These are phyloP conservation scores for Drosophila anceps DNA, from an alignment of 2,888 invertebrate genomes.

Conservation along the genomic window DNA sequence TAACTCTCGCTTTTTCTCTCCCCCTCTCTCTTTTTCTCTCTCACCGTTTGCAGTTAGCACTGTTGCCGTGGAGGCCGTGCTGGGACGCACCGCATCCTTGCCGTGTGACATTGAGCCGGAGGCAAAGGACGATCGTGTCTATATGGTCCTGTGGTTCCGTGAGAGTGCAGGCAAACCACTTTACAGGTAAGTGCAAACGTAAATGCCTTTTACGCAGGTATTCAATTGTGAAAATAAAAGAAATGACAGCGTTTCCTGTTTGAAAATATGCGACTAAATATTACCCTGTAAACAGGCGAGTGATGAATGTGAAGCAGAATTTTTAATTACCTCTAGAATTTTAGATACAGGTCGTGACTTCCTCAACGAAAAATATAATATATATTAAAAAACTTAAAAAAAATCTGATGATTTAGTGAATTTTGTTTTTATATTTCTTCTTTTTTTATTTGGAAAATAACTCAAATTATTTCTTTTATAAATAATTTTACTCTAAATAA, in stretches of 20 bases:
- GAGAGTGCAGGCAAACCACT: conserved; percentile 94
- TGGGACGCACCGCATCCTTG: conserved; percentile 93
- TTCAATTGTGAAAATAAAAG: conserved; percentile 5
- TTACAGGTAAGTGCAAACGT: conserved; percentile 90
- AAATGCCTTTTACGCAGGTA: conserved; percentile 13
- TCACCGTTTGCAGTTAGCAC: conserved; percentile 87
- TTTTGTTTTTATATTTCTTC: too few species aligned
- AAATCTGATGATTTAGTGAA: too few species aligned
- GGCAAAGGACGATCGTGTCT: conserved; percentile 93
- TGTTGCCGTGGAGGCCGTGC: conserved; percentile 92
- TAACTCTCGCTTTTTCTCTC: neutral
- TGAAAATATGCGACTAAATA: too few species aligned
- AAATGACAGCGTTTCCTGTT: neutral
- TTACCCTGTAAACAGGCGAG: neutral
- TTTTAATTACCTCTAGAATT: too few species aligned
- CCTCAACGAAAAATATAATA: too few species aligned
- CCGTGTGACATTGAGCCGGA: conserved; percentile 96
- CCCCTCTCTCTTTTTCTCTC: neutral
- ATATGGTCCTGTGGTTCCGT: conserved; percentile 97
- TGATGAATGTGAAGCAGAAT: too few species aligned
- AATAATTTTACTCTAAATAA: neutral
- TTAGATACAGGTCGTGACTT: too few species aligned
- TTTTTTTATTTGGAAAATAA: too few species aligned
- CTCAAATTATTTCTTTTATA: too few species aligned
- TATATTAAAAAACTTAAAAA: too few species aligned